phyloP scores from a whole-genome alignment of 1,140 invertebrate species.

The Euwallacea fornicatus region DNA sequence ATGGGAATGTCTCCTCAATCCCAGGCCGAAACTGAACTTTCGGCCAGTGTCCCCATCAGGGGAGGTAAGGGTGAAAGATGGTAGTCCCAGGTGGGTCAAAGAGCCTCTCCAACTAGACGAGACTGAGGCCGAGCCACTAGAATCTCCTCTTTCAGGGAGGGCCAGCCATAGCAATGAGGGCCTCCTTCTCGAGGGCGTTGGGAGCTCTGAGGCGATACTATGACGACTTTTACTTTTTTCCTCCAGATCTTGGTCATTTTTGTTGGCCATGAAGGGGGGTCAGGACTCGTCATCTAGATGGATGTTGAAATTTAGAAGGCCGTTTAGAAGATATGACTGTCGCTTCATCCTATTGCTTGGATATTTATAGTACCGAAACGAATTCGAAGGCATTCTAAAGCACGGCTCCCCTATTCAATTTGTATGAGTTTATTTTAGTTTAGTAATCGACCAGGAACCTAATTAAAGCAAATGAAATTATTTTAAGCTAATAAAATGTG shows the following conservation, averaged over 20 bases:
- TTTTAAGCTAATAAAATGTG: neutral
- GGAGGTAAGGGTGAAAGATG: conserved; percentile 57
- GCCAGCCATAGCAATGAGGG: conserved; percentile 56
- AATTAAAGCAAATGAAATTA: neutral
- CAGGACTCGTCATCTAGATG: neutral
- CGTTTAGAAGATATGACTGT: no score
- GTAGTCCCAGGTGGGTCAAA: conserved; percentile 56
- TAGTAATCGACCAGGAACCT: neutral
- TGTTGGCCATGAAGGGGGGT: neutral
- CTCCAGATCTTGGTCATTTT: neutral
- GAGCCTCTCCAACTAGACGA: conserved; percentile 46
- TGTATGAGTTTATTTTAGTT: no score
- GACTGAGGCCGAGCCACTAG: conserved; percentile 1
- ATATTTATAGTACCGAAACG: no score
- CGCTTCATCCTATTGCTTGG: no score
- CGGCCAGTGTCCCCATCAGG: conserved; percentile 53
- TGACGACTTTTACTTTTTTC: conserved; percentile 33
- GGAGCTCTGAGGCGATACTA: conserved; percentile 40
- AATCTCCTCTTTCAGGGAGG: conserved; percentile 48
- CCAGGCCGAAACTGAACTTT: conserved; percentile 58
- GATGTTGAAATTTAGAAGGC: no score
- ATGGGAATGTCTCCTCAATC: conserved; percentile 58
- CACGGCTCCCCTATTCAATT: no score
- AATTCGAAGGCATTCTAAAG: no score
- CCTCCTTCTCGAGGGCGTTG: conserved; percentile 41